Evolutionary conservation across 2,113 vertebrate species (phyloP), one percentile per base, ranked within the genome.

Genomic region (Gopherus evgoodei): DNA sequence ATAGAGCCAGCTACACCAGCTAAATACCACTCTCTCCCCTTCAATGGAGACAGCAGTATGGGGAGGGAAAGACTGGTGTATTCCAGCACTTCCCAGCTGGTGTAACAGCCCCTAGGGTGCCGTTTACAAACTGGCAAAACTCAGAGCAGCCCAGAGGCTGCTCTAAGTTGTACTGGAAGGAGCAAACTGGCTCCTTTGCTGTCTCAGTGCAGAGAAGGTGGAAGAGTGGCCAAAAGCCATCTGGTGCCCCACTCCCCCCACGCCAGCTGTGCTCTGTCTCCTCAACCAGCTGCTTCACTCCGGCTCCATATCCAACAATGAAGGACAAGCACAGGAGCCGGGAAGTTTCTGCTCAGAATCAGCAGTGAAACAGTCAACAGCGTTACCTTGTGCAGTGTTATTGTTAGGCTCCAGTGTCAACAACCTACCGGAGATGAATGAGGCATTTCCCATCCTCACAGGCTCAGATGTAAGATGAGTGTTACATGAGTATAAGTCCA

Each of bases 101-200:
- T 24, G 84, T 0, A 81, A 31, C 35, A 94, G 54, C 56, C 16
- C 29, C 53, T 27, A 65, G 81, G 53, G 38, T 11, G 4, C 42
- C 53, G 25, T 91, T 54, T 54, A 38, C 35, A 82, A 72, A 90
- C 35, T 0, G 0, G 44, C 14, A 88, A 91, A 62, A 44, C 7
- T 16, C 16, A 50, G n/a, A 8, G 10, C 53, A 42, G 35, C n/a
- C 1, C 0, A 52, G 59, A 38, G 6, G 22, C 12, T 3, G 1
- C 56, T 82, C 1, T 47, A 50, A 86, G 19, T 11, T 57, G 3
- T 54, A 10, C 1, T 11, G 13, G 13, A 4, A 35, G 11, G 11
- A 75, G 25, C 79, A 6, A n/a, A 44, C 19, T 11, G 82, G 1
- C 11, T 24, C 3, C 1, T 53, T 8, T 7, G 42, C 27, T 21